These are phyloP conservation scores for Amblyjoppa proteus DNA, from an alignment of 2,888 invertebrate species.

Conservation along the genomic window DNA sequence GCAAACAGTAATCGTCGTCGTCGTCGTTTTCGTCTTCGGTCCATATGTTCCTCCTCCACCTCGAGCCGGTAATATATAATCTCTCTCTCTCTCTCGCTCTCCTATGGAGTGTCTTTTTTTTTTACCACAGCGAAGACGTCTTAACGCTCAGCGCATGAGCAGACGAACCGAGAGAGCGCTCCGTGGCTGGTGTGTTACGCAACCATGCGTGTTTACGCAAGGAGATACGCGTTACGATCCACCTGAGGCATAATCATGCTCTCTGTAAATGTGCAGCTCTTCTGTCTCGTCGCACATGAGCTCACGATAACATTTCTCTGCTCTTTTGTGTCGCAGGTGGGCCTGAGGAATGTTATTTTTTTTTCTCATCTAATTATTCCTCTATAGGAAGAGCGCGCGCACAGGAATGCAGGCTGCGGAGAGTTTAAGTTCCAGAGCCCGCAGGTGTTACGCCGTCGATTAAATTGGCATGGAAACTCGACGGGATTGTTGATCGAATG, in stretches of 20 bases:
- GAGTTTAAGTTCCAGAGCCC: not conserved
- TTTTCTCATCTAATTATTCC: conserved; percentile 27
- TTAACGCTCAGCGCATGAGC: conserved; percentile 37
- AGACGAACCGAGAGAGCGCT: conserved; percentile 27
- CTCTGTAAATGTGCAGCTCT: conserved; percentile 51
- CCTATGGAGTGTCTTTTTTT: conserved; percentile 9
- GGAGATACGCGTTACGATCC: conserved; percentile 72
- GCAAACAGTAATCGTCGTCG: conserved; percentile 49
- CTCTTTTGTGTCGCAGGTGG: conserved; percentile 47
- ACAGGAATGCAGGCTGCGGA: not conserved
- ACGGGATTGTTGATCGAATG: not conserved
- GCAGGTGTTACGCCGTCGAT: not conserved
- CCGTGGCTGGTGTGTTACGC: conserved; percentile 70
- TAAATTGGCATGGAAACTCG: not conserved
- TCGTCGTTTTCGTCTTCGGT: conserved; percentile 55
- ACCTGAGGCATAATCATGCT: conserved; percentile 59
- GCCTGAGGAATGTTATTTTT: conserved; percentile 30
- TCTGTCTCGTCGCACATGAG: conserved; percentile 7
- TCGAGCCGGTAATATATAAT: conserved; percentile 24
- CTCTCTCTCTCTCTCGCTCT: conserved; percentile 8
- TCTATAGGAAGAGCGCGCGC: not conserved
- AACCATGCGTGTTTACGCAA: conserved; percentile 76
- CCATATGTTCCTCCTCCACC: conserved; percentile 30
- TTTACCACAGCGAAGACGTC: not conserved
- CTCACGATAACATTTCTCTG: conserved; percentile 16